These are phyloP conservation scores for Dryocosmus kuriphilus DNA, from an alignment of 2,888 invertebrate species.

Conservation along the genomic window DNA sequence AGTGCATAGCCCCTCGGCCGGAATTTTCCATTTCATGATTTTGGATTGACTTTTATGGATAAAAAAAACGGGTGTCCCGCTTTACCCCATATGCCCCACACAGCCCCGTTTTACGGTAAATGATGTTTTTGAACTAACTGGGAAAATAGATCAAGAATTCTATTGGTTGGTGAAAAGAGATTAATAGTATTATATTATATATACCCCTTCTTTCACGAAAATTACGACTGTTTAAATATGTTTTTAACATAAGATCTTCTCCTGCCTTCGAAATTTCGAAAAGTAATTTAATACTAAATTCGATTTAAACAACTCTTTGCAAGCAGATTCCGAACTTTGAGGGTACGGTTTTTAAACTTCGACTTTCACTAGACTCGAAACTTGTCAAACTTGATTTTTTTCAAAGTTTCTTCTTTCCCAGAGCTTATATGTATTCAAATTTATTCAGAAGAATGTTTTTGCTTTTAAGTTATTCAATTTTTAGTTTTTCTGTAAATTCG, in stretches of 20 bases:
- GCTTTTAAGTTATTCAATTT: conserved; percentile 8
- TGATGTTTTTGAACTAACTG: too few relatives aligned
- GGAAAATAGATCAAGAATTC: too few relatives aligned
- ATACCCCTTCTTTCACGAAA: too few relatives aligned
- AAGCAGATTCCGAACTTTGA: conserved; percentile 3
- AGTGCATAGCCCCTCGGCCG: too few relatives aligned
- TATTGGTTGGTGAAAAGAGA: too few relatives aligned
- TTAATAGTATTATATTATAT: too few relatives aligned
- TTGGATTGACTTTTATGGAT: too few relatives aligned
- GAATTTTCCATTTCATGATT: too few relatives aligned
- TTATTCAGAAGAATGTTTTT: conserved; percentile 14
- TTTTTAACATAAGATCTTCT: background rate
- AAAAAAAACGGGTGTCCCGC: too few relatives aligned
- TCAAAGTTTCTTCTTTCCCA: background rate
- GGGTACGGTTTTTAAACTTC: conserved; percentile 10
- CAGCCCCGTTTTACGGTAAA: too few relatives aligned
- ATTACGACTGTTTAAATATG: background rate
- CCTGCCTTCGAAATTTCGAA: background rate
- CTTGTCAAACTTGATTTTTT: background rate
- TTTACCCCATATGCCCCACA: too few relatives aligned
- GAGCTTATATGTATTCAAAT: conserved; percentile 2
- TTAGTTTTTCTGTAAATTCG: background rate
- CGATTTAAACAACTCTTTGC: conserved; percentile 23
- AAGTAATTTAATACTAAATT: conserved; percentile 19
- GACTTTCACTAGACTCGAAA: background rate